Evolutionary conservation across 2,113 vertebrate genomes (phyloP).

Genomic region (Microtus oregoni): DNA sequence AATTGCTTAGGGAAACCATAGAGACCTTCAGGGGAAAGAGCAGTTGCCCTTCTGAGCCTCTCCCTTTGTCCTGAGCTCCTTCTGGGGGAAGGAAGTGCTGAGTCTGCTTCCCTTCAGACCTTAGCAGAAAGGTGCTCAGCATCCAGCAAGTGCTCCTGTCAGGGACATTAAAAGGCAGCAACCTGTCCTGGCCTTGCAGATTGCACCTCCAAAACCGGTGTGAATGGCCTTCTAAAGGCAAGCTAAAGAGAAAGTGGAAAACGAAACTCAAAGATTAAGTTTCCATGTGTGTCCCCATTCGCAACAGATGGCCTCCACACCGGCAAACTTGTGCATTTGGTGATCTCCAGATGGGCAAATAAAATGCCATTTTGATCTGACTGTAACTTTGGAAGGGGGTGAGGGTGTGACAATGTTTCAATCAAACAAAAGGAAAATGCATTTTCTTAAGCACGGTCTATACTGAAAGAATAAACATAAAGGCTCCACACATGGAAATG

Average conservation of each 20-base stretch:
- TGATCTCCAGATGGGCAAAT: constrained; percentile 75
- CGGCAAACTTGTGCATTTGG: constrained; percentile 37
- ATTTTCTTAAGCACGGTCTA: constrained; percentile 53
- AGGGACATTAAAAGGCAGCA: constrained; percentile 64
- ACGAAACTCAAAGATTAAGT: constrained; percentile 78
- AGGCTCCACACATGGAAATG: not conserved
- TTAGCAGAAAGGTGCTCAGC: constrained; percentile 8
- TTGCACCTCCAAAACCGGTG: constrained; percentile 44
- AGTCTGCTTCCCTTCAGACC: constrained; percentile 52
- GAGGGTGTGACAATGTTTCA: constrained; percentile 61
- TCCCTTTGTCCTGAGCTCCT: not conserved
- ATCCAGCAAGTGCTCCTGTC: constrained; percentile 9
- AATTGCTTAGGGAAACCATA: not conserved
- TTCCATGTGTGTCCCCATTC: constrained; percentile 76
- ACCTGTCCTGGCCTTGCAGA: constrained; percentile 62
- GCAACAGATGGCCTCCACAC: constrained; percentile 66
- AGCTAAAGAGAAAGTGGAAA: constrained; percentile 79
- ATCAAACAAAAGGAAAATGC: constrained; percentile 67
- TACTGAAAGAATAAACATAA: constrained; percentile 62
- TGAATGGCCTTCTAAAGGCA: constrained; percentile 63
- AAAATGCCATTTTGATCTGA: constrained; percentile 69
- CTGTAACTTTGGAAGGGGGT: constrained; percentile 69
- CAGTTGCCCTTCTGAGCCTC: not conserved
- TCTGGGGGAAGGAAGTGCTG: not conserved
- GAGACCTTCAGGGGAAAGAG: constrained; percentile 13